phyloP scores from a whole-genome alignment of 2,888 invertebrate genomes.

The Candidula unifasciata region DNA sequence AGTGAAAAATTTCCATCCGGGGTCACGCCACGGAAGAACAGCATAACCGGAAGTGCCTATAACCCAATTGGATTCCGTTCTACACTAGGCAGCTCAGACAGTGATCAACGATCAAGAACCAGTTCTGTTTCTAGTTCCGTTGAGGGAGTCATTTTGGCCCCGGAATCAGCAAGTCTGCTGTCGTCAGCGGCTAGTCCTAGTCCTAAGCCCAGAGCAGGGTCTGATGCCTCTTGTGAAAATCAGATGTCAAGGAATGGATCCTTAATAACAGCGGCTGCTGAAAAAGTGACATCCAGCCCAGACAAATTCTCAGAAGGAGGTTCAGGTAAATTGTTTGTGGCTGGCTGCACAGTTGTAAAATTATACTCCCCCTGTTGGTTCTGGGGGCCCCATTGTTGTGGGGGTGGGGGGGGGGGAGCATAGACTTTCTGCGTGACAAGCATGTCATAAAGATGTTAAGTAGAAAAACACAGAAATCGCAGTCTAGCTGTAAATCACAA shows the following conservation, averaged over 20 bases:
- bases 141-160: background rate
- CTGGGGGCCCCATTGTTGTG: no score
- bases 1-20: conserved; percentile 18
- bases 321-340: background rate
- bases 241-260: conserved; percentile 24
- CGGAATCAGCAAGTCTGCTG: background rate
- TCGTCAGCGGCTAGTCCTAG: background rate
- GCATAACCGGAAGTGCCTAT: conserved; percentile 55
- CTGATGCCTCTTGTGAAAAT: background rate
- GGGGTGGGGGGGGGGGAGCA: no score
- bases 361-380: no score
- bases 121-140: conserved; percentile 24
- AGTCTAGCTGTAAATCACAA: no score
- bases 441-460: no score
- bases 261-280: background rate
- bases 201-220: background rate
- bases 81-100: conserved; percentile 36
- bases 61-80: conserved; percentile 52
- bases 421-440: no score
- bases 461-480: no score
- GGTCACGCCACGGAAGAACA: conserved; percentile 42
- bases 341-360: no score
- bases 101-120: conserved; percentile 28
- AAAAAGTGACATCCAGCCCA: background rate
- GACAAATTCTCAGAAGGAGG: conserved; percentile 1